Evolutionary conservation across 2,797 vertebrate species (phyloP).

Genomic region (Sardinella longiceps): DNA sequence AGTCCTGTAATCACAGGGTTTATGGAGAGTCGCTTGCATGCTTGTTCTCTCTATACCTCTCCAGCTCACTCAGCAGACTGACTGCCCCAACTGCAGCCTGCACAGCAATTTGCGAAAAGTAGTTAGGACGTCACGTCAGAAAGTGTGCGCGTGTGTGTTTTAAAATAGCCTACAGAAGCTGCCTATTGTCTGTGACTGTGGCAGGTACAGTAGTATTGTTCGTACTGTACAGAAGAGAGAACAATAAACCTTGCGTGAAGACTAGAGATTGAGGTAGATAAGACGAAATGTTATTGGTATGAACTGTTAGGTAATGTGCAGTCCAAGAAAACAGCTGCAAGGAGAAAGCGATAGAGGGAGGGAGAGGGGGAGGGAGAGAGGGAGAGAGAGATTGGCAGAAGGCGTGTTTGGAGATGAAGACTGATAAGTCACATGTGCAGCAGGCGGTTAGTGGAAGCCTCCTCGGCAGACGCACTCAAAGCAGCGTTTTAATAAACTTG

Average conservation of each 20-base stretch:
- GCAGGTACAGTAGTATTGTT: neutral
- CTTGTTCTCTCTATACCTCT: neutral
- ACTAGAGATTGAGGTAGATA: neutral
- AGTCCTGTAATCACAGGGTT: slow-evolving; percentile 59
- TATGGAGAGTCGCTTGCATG: slow-evolving; percentile 36
- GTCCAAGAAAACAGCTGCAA: neutral
- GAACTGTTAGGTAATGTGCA: slow-evolving; percentile 11
- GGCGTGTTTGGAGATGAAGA: slow-evolving; percentile 51
- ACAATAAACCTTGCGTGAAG: neutral
- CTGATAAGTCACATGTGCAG: slow-evolving; percentile 23
- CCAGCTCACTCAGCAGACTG: neutral
- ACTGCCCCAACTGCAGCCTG: neutral
- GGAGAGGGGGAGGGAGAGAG: neutral
- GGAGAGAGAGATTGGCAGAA: slow-evolving; percentile 23
- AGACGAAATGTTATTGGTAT: slow-evolving; percentile 5
- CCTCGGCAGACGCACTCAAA: slow-evolving; percentile 31
- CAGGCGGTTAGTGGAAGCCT: slow-evolving; percentile 28
- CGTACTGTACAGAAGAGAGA: neutral
- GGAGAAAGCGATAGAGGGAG: neutral
- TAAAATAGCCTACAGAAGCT: neutral
- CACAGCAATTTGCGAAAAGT: neutral
- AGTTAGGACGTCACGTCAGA: slow-evolving; percentile 3
- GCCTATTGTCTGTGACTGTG: neutral
- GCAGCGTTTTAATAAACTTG: slow-evolving; percentile 46
- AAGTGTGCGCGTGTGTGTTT: neutral